Percentiles rank a stretch among this genome's conserved stretches.
phyloP scores from a whole-genome alignment of 2,797 vertebrate genomes.

The Eptatretus atami region DNA sequence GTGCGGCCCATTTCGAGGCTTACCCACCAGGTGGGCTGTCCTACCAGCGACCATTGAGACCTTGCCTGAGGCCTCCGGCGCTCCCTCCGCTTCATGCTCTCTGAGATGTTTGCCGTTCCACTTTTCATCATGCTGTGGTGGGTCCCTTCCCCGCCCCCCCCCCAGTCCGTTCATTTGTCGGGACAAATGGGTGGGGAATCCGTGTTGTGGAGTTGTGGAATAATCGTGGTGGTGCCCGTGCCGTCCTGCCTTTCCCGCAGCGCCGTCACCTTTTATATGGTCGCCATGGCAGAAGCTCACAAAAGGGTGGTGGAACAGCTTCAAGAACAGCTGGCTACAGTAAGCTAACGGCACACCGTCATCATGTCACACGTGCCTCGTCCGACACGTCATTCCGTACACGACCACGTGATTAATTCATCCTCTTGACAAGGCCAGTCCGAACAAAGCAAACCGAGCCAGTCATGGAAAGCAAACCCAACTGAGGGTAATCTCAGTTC shows the following conservation, averaged over 20 bases:
- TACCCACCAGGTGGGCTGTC: slow-evolving; percentile 23
- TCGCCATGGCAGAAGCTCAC: slow-evolving; percentile 58
- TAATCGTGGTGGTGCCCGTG: too few relatives aligned
- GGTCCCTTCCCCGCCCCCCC: too few relatives aligned
- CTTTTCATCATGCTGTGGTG: slow-evolving; percentile 29
- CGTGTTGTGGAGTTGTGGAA: too few relatives aligned
- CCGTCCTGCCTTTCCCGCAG: slow-evolving; percentile 16
- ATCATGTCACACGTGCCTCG: not conserved
- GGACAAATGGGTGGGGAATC: too few relatives aligned
- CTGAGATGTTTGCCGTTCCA: slow-evolving; percentile 36
- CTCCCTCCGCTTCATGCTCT: slow-evolving; percentile 31
- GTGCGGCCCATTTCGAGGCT: slow-evolving; percentile 38
- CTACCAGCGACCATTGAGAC: slow-evolving; percentile 16
- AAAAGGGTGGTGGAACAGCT: slow-evolving; percentile 44
- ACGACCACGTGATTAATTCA: too few relatives aligned
- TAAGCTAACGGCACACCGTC: slow-evolving; percentile 14
- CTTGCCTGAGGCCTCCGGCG: slow-evolving; percentile 15
- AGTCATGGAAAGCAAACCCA: too few relatives aligned
- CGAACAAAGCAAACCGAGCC: too few relatives aligned
- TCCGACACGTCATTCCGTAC: not conserved
- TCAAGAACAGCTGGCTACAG: slow-evolving; percentile 46
- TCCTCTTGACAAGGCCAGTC: too few relatives aligned
- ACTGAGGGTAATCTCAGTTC: too few relatives aligned
- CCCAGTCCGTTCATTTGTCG: too few relatives aligned
- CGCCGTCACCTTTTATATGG: slow-evolving; percentile 56